Base-by-base conservation (phyloP, 2,113 vertebrate genomes). In the Falco punctatus region DNA sequence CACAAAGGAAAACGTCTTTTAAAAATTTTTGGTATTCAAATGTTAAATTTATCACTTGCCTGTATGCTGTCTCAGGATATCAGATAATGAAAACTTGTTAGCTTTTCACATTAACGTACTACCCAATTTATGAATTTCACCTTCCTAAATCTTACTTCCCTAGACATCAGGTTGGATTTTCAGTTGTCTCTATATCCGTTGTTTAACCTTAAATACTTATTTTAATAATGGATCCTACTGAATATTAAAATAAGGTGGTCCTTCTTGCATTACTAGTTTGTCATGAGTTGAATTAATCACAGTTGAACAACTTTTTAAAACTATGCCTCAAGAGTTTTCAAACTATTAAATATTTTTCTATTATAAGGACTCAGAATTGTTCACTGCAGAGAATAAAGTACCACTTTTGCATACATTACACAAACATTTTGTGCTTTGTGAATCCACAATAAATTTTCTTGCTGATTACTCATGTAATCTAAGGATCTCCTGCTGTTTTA, bases 331-430 rank as follows among this genome's bases (percentile, higher is more conserved):
- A 98, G 98, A 98, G 98, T 97, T 98, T 95, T 98, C 93, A 96
- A 97, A 94, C 98, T 97, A 97, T 98, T 98, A 98, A 98, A 98
- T 98, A 98, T 98, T 98, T 98, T 98, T 98, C 97, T 97, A 75
- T 98, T 98, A 93, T 96, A 97, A 98, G 98, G 95, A 95, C 92
- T 96, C 73, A 84, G 98, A 98, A 98, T 98, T 98, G 97, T 98
- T 98, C 98, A 97, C 98, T 98, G 97, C 95, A 96, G 98, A 98
- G 98, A 98, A 98, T 98, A 98, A 98, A 98, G 98, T 98, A 94
- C 97, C 98, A 98, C 98, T 98, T 98, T 98, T 98, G 98, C 98
- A 98, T 98, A 98, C 93, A 98, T 98, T 98, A 98, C 79, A 87
- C 97, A 98, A 98, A 98, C 98, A 98, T 98, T 98, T 98, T 95